Percentiles rank a stretch among this genome's conserved stretches.
phyloP scores from a whole-genome alignment of 2,113 vertebrate species.

The Procavia capensis region DNA sequence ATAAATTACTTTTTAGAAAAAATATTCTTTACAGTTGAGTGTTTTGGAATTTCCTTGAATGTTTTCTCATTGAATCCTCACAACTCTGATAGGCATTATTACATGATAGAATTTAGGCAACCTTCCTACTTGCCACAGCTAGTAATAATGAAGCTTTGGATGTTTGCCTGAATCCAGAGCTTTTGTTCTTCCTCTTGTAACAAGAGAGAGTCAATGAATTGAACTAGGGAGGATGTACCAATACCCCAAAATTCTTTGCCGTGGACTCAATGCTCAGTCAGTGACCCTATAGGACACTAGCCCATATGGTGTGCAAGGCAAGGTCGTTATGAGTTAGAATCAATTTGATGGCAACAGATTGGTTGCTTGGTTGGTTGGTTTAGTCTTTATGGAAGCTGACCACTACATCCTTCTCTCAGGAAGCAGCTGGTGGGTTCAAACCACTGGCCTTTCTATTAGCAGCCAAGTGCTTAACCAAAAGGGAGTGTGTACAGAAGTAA shows the following conservation, averaged over 20 bases:
- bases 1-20: conserved; percentile 45
- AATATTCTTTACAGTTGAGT: not conserved
- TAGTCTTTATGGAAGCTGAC: not conserved
- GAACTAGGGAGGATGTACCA: not conserved
- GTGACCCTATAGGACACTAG: not conserved
- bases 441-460: not conserved
- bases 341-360: not conserved
- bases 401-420: not conserved
- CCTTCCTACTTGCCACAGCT: not conserved
- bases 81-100: not conserved
- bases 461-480: not conserved
- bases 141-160: not conserved
- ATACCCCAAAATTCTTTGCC: not conserved
- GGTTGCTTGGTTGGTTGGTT: not conserved
- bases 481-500: not conserved
- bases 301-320: not conserved
- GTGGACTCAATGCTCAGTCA: not conserved
- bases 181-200: not conserved
- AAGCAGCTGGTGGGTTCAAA: not conserved
- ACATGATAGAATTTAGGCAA: not conserved
- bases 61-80: conserved; percentile 30
- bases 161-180: not conserved
- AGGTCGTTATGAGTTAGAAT: not conserved
- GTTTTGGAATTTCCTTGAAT: conserved; percentile 36
- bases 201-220: not conserved